Conservation (phyloP, 2,113 vertebrate genomes). For the Euleptes europaea region DNA sequence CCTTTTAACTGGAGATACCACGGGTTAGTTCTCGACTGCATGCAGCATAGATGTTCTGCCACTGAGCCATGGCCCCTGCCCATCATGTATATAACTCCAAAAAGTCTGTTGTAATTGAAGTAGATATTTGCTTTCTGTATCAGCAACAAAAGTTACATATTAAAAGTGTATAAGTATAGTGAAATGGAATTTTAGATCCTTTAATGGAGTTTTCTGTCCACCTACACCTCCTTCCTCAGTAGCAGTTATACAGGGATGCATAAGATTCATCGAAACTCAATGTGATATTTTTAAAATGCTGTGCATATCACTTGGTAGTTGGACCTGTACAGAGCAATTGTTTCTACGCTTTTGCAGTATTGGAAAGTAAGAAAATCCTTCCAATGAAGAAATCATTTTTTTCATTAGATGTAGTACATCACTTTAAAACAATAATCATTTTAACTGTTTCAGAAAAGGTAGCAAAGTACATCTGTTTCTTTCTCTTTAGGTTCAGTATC, state of each 20-base stretch:
- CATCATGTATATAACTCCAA: not conserved
- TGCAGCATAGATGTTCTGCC: too few relatives aligned
- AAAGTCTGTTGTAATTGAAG: not conserved
- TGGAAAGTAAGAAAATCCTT: constrained; percentile 31
- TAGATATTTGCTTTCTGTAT: not conserved
- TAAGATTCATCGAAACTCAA: constrained; percentile 33
- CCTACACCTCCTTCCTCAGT: not conserved
- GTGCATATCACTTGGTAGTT: constrained; percentile 34
- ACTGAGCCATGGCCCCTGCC: too few relatives aligned
- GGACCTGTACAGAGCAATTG: constrained; percentile 45
- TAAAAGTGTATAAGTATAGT: not conserved
- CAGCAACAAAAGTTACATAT: not conserved
- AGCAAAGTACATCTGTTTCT: not conserved
- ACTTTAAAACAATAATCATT: not conserved
- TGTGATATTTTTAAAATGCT: constrained; percentile 29
- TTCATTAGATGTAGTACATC: constrained; percentile 5
- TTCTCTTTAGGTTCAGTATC: not conserved
- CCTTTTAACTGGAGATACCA: too few relatives aligned
- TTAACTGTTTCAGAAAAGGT: constrained; percentile 23
- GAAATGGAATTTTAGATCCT: constrained; percentile 16
- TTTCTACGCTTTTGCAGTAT: constrained; percentile 46
- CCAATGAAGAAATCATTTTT: constrained; percentile 26
- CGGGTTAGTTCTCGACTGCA: too few relatives aligned
- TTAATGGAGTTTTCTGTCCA: constrained; percentile 49
- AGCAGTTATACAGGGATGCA: not conserved